phyloP scores from a whole-genome alignment of 2,797 vertebrate species.

The Phrynocephalus forsythii region DNA sequence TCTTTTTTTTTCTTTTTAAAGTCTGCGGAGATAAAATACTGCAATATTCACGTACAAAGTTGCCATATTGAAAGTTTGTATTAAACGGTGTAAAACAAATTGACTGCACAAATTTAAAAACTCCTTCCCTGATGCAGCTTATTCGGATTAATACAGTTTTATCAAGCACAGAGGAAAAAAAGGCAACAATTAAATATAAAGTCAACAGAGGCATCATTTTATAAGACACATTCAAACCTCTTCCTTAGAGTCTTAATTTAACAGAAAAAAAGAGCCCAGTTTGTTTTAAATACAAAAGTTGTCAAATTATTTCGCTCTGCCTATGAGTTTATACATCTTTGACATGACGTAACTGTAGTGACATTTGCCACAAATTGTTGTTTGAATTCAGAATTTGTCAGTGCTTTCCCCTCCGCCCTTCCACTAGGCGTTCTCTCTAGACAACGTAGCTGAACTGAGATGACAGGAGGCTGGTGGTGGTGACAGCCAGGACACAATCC shows the following conservation, averaged over 20 bases:
- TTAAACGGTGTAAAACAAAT: constrained; percentile 77
- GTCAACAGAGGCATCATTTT: constrained; percentile 58
- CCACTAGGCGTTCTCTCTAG: background rate
- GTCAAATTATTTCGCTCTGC: constrained; percentile 36
- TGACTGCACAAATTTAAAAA: constrained; percentile 60
- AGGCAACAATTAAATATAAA: constrained; percentile 43
- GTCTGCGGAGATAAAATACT: constrained; percentile 82
- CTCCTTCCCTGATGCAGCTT: constrained; percentile 38
- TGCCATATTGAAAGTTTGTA: constrained; percentile 75
- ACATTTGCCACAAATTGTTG: constrained; percentile 51
- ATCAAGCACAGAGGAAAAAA: constrained; percentile 27
- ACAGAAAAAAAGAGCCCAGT: constrained; percentile 48
- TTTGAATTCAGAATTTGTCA: constrained; percentile 1
- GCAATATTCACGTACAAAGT: constrained; percentile 80
- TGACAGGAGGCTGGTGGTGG: constrained; percentile 17
- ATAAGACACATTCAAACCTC: constrained; percentile 58
- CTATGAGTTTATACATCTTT: constrained; percentile 8
- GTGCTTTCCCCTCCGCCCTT: background rate
- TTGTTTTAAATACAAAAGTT: constrained; percentile 53
- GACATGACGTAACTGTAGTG: constrained; percentile 47
- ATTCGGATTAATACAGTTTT: constrained; percentile 20
- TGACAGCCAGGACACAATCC: rapidly evolving
- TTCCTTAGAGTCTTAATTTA: constrained; percentile 59
- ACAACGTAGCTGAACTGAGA: background rate
- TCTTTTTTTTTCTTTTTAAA: constrained; percentile 20